Percentiles rank a stretch among this genome's conserved stretches.
Conservation (phyloP, 2,888 invertebrate species). For the Hyposoter dolosus region DNA sequence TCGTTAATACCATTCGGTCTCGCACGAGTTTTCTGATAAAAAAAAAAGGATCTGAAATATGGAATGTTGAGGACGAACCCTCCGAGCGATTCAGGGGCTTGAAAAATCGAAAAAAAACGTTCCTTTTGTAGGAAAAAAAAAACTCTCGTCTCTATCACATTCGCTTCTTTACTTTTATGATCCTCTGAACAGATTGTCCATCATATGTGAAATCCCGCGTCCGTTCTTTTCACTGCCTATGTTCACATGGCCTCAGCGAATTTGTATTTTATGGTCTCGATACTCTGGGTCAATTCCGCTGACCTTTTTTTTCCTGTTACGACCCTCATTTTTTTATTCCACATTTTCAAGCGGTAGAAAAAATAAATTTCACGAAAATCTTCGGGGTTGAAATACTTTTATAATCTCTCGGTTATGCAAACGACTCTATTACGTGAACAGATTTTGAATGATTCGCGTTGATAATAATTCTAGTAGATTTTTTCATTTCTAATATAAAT, state of each 20-base stretch:
- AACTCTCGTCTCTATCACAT: constrained; percentile 21
- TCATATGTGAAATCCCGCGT: neutral
- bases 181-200: neutral
- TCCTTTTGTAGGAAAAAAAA: neutral
- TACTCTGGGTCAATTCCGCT: constrained; percentile 3
- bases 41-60: constrained; percentile 6
- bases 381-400: neutral
- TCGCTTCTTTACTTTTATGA: neutral
- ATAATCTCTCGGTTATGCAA: neutral
- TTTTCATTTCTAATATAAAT: no score
- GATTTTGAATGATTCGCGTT: no score
- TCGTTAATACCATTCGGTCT: constrained; percentile 15
- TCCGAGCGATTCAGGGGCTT: neutral
- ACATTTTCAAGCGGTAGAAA: neutral
- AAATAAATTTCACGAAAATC: neutral
- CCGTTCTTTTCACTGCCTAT: neutral
- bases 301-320: neutral
- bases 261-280: constrained; percentile 28
- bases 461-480: no score
- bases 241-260: constrained; percentile 17
- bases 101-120: constrained; percentile 20
- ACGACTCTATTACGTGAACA: neutral
- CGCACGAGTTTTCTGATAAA: neutral
- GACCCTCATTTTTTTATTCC: neutral
- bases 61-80: neutral